phyloP scores from a whole-genome alignment of 2,797 vertebrate genomes.

The Microcaecilia unicolor region DNA sequence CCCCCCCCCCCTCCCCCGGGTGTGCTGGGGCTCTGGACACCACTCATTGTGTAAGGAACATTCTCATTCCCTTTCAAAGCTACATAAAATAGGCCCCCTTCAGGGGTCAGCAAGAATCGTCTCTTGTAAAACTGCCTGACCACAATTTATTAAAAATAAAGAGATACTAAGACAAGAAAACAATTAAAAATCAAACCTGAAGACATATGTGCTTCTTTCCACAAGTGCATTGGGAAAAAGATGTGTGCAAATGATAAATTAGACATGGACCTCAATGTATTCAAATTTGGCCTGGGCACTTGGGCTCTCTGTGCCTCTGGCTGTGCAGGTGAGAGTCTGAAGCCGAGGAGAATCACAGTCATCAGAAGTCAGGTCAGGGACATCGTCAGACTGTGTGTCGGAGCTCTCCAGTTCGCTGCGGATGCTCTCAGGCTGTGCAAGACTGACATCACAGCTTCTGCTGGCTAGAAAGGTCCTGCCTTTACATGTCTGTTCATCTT shows the following conservation, averaged over 20 bases:
- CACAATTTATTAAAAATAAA: no score
- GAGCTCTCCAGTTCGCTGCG: slow-evolving; percentile 96
- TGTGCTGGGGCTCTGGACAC: no score
- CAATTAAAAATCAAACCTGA: slow-evolving; percentile 14
- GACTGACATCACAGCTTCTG: slow-evolving; percentile 73
- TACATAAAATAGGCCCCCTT: no score
- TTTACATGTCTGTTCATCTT: slow-evolving; percentile 35
- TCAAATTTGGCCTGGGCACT: slow-evolving; percentile 59
- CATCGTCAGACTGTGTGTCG: slow-evolving; percentile 92
- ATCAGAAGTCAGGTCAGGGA: slow-evolving; percentile 90
- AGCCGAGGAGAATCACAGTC: slow-evolving; percentile 83
- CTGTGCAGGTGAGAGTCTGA: slow-evolving; percentile 38
- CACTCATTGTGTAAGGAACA: no score
- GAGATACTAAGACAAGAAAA: no score
- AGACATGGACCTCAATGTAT: slow-evolving; percentile 55
- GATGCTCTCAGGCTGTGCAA: slow-evolving; percentile 95
- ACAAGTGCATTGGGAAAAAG: no score
- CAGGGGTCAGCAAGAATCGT: no score
- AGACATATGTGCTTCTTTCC: slow-evolving; percentile 31
- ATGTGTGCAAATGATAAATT: slow-evolving; percentile 29
- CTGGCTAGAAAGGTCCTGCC: slow-evolving; percentile 68
- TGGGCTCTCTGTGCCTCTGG: slow-evolving; percentile 54
- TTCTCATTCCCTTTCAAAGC: no score
- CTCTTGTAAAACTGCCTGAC: no score
- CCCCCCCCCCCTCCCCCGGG: no score